These are phyloP conservation scores for Otolemur crassicaudatus DNA, from an alignment of 2,797 vertebrate genomes.

Conservation along the genomic window DNA sequence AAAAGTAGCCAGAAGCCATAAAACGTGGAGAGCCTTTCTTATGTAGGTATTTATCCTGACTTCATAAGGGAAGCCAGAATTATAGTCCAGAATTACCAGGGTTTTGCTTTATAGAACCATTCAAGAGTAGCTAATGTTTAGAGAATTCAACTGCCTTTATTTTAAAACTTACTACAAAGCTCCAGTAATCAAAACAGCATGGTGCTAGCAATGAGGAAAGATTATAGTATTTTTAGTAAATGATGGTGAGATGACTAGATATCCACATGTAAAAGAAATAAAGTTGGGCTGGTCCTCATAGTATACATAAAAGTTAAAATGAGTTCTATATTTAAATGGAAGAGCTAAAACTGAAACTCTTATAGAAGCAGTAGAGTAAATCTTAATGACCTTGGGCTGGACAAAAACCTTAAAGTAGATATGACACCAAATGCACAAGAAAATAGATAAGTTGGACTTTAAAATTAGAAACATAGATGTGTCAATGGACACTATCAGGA, in stretches of 20 bases:
- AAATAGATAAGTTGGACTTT: not conserved
- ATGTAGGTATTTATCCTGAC: not conserved
- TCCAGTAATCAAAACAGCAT: not conserved
- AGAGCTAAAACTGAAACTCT: not conserved
- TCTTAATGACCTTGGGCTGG: not conserved
- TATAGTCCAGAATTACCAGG: not conserved
- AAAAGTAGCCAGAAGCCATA: not conserved
- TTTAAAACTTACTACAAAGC: constrained; percentile 37
- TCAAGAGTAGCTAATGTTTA: not conserved
- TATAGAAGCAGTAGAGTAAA: not conserved
- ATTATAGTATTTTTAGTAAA: not conserved
- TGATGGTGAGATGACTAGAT: not conserved
- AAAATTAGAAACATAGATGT: constrained; percentile 19
- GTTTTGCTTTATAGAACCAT: not conserved
- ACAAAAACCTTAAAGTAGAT: not conserved
- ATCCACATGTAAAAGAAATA: not conserved
- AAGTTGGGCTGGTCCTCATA: not conserved
- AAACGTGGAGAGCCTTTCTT: not conserved
- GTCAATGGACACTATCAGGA: not conserved
- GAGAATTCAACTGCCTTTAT: not conserved
- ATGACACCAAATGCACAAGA: not conserved
- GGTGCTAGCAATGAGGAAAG: not conserved
- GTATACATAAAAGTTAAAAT: not conserved
- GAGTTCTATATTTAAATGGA: not conserved
- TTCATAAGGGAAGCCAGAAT: not conserved